Evolutionary conservation across 2,113 vertebrate genomes (phyloP), one percentile per base, ranked within the genome.

Genomic region (Labeo rohita): DNA sequence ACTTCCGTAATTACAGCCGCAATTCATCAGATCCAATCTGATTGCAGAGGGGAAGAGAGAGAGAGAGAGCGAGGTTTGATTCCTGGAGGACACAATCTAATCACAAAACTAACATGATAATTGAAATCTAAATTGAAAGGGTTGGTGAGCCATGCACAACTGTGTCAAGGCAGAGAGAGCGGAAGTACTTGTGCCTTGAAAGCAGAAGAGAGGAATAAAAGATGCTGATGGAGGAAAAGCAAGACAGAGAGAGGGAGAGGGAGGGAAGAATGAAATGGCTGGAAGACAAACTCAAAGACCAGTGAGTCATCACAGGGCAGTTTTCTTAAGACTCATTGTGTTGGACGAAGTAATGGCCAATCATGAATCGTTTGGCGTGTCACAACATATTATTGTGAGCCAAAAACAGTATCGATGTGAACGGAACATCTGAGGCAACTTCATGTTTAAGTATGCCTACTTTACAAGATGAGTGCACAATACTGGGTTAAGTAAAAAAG

Each of bases 91-190:
- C 93, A 93, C 89, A 93, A 94, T 92, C 94, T 95, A 95, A 95
- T 95, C 94, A 95, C 93, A 95, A 95, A 95, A 93, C 95, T 94
- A 95, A 95, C 94, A 95, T 95, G 93, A 95, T 95, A 93, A 96
- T 95, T 95, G 94, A 95, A 95, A 94, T 94, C 94, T 92, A 94
- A 96, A 95, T 94, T 93, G 93, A 94, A 95, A 93, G 91, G 92
- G 91, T 92, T 88, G 89, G 93, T 92, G 94, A 92, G 91, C 90
- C 73, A 89, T 90, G 88, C 50, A 59, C 90, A 91, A 92, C 90
- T 86, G 88, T 91, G 91, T 92, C 89, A 54, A 93, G 92, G 89
- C 88, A 82, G 88, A 88, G 86, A 87, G 90, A 74, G 82, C 79
- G 74, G 90, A 91, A 81, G 78, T 80, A 47, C 78, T 80, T 59